These are phyloP conservation scores for Tamias sibiricus DNA, from an alignment of 2,113 vertebrate species.

Conservation along the genomic window DNA sequence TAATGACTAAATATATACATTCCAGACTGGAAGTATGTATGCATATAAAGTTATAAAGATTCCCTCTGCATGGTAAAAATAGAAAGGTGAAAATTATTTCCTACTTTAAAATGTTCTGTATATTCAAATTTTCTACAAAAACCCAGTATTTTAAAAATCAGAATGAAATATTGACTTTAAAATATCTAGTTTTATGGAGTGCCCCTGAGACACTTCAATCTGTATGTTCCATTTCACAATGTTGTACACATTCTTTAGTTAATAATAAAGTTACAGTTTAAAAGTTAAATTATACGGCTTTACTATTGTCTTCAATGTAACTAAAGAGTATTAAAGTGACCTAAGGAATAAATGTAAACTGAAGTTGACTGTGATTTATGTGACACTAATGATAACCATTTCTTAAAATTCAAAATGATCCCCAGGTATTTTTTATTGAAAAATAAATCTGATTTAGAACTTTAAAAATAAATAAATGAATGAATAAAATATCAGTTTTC, in stretches of 20 bases:
- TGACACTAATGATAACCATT: background rate
- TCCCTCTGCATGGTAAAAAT: background rate
- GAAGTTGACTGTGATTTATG: background rate
- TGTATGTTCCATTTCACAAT: background rate
- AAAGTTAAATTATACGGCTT: background rate
- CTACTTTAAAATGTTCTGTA: background rate
- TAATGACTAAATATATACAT: background rate
- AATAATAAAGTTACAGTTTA: background rate
- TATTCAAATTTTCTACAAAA: conserved; percentile 33
- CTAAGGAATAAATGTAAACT: background rate
- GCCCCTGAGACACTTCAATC: background rate
- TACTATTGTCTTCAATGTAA: background rate
- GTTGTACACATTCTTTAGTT: background rate
- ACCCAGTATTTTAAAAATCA: background rate
- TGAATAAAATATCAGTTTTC: background rate
- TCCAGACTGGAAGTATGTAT: background rate
- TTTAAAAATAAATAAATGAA: background rate
- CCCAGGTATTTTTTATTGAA: background rate
- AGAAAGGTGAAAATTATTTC: background rate
- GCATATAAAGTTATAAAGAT: background rate
- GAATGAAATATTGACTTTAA: background rate
- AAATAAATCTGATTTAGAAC: background rate
- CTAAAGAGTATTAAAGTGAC: background rate
- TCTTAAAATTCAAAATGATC: conserved; percentile 33
- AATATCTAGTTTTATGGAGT: background rate